These are phyloP conservation scores for Melanerpes formicivorus DNA, from an alignment of 2,113 vertebrate genomes.

Conservation along the genomic window DNA sequence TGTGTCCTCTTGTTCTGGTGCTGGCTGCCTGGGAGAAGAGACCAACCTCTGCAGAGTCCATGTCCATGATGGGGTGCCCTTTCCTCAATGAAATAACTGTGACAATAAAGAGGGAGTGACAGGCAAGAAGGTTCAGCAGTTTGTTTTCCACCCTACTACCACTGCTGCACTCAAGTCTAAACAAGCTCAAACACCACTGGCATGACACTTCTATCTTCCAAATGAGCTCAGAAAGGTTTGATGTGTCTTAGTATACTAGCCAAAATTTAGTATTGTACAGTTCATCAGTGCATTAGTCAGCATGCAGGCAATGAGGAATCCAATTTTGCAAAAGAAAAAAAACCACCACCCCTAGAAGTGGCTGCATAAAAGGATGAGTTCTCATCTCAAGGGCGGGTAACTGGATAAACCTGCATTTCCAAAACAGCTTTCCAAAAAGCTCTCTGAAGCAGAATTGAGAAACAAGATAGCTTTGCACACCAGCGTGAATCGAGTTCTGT, in stretches of 20 bases:
- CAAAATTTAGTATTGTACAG: not conserved
- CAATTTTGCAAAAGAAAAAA: not conserved
- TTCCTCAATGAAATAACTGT: not conserved
- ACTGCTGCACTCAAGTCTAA: not conserved
- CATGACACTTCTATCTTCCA: not conserved
- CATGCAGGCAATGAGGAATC: not conserved
- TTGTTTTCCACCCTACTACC: not conserved
- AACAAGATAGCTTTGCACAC: constrained; percentile 31
- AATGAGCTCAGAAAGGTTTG: not conserved
- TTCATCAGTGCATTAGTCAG: not conserved
- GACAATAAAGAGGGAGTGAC: not conserved
- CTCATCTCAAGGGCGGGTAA: not conserved
- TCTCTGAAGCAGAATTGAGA: constrained; percentile 45
- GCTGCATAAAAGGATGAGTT: not conserved
- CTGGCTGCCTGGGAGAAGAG: too few relatives aligned
- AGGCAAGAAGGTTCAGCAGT: not conserved
- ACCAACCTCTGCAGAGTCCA: not conserved
- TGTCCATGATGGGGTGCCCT: not conserved
- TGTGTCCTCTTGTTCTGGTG: too few relatives aligned
- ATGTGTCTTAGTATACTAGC: not conserved
- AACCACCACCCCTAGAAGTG: not conserved
- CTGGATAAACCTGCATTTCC: constrained; percentile 69
- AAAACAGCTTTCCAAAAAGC: constrained; percentile 39
- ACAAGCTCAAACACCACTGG: not conserved
- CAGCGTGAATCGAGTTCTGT: not conserved